Evolutionary conservation across 2,888 invertebrate genomes (phyloP).

Genomic region (Chloroclystis v-ata): DNA sequence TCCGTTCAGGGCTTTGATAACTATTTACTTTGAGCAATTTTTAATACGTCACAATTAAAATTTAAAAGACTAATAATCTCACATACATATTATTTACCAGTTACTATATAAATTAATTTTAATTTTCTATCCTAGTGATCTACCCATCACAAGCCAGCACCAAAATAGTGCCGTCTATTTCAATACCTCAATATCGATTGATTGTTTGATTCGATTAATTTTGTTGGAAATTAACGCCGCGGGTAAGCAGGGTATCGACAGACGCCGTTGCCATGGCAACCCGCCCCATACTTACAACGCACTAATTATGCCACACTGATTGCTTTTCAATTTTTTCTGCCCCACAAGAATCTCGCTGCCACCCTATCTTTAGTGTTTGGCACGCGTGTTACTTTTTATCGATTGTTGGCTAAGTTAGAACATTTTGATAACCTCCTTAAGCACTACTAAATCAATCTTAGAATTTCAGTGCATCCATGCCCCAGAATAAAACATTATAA

Average conservation of each 20-base stretch:
- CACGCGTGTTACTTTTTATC: conserved; percentile 45
- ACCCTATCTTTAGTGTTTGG: conserved; percentile 65
- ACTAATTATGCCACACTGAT: conserved; percentile 79
- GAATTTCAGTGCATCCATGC: no score
- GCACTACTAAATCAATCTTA: neutral
- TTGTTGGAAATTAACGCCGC: conserved; percentile 71
- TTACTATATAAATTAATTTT: no score
- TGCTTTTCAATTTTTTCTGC: conserved; percentile 76
- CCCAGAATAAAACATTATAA: no score
- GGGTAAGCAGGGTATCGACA: conserved; percentile 71
- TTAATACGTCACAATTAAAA: no score
- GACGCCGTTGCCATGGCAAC: conserved; percentile 70
- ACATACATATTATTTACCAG: no score
- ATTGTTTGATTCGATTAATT: conserved; percentile 73
- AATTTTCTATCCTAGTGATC: no score
- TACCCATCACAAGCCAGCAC: conserved; percentile 14
- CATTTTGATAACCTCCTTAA: no score
- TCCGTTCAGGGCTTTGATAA: no score
- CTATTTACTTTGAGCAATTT: no score
- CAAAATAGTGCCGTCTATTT: conserved; percentile 42
- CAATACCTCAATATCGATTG: conserved; percentile 60
- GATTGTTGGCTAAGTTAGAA: conserved; percentile 39
- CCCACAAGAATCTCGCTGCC: conserved; percentile 66
- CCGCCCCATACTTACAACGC: conserved; percentile 76
- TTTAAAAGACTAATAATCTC: no score